These are phyloP conservation scores for Serranus cabrilla DNA, from an alignment of 2,797 vertebrate species.

Conservation along the genomic window DNA sequence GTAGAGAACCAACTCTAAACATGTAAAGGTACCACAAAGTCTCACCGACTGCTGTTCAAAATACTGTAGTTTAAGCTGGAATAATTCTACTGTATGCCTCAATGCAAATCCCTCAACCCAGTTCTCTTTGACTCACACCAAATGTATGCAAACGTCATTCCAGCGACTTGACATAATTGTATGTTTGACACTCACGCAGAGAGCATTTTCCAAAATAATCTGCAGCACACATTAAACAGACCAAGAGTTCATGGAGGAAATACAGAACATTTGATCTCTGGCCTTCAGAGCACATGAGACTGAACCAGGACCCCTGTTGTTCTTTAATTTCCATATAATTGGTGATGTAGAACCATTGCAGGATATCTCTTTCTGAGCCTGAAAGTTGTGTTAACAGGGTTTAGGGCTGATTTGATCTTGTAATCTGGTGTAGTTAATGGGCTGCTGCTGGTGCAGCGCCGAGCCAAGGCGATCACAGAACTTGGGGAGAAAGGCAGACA, in stretches of 20 bases:
- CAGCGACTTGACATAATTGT: neutral
- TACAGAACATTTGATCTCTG: neutral
- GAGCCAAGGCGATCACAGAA: slow-evolving; percentile 47
- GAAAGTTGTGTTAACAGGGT: slow-evolving; percentile 60
- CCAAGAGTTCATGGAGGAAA: neutral
- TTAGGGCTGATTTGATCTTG: slow-evolving; percentile 69
- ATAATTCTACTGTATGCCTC: neutral
- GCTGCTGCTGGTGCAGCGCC: slow-evolving; percentile 52
- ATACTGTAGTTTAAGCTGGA: neutral
- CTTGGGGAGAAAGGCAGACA: slow-evolving; percentile 41
- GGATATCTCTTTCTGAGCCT: slow-evolving; percentile 32
- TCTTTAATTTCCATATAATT: slow-evolving; percentile 40
- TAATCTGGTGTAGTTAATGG: slow-evolving; percentile 68
- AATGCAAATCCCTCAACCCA: neutral
- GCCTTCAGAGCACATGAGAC: slow-evolving; percentile 12
- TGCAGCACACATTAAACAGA: slow-evolving; percentile 14
- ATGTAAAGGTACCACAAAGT: neutral
- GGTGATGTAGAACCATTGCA: slow-evolving; percentile 18
- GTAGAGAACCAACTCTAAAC: neutral
- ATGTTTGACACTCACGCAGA: neutral
- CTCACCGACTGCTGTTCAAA: neutral
- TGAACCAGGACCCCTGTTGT: slow-evolving; percentile 10
- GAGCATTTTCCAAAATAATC: neutral
- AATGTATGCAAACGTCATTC: slow-evolving; percentile 5
- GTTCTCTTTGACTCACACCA: neutral